Base-by-base conservation (phyloP, 2,113 vertebrate species). In the Chamaea fasciata region DNA sequence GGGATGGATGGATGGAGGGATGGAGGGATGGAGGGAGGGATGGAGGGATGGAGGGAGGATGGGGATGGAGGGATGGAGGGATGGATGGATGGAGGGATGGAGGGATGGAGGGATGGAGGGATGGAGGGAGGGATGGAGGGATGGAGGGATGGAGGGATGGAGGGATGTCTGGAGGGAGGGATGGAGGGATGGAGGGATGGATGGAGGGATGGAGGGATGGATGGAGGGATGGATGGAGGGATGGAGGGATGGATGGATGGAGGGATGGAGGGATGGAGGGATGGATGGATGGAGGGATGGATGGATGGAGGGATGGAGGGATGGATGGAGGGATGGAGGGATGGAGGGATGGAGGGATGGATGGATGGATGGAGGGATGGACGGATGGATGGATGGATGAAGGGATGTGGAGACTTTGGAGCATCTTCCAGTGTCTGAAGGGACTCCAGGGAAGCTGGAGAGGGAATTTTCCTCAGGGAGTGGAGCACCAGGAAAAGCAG, bases 401-500 rank as follows among this genome's bases (percentile, higher is more conserved):
- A 64, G 12, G 30, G 19, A 44, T 31, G 24, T 22, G 15, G n/a
- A 49, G 26, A 11, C 13, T 27, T 31, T 18, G 9, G n/a, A 39
- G 7, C 4, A 20, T 26, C 5, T 76, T 39, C 27, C 44, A 31
- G 7, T 14, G 9, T 49, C 44, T 60, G 27, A 8, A 24, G 42
- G 5, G 27, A 21, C 7, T 60, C 27, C 35, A 18, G 27, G 35
- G 44, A 49, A 39, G 27, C 7, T 20, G 74, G n/a, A 33, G 15
- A 11, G 16, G 21, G n/a, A 39, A 24, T 11, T 2, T 11, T 49
- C 27, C 27, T 39, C 0, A 2, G 12, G 56, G 39, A 39, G 1
- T 8, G n/a, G 16, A 31, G 7, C 6, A 1, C 2, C 57, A 39
- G 74, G 28, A 39, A 0, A 2, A 77, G 35, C 7, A 19, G 22